A percentile compares a stretch with the other conserved stretches of the same genome.
These are phyloP conservation scores for Microtus oregoni DNA, from an alignment of 2,113 vertebrate species.

Conservation along the genomic window DNA sequence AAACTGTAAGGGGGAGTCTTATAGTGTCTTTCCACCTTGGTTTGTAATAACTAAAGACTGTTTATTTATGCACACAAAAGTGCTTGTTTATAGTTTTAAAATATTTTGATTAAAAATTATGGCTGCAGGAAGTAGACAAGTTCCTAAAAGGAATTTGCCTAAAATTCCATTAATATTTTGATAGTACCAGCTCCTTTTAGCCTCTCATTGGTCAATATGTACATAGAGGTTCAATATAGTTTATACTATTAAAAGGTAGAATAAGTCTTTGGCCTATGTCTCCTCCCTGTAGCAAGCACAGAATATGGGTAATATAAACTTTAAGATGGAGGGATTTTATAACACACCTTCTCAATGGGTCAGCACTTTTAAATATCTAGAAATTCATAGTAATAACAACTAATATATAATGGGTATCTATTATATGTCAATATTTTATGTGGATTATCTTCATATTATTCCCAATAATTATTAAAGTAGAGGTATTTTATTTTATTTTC, in stretches of 20 bases:
- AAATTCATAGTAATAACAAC: background rate
- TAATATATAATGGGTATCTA: background rate
- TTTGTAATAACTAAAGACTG: background rate
- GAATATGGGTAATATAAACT: background rate
- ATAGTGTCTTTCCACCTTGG: background rate
- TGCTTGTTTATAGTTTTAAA: background rate
- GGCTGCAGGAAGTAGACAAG: background rate
- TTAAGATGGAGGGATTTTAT: background rate
- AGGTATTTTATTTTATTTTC: background rate
- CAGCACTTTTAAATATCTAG: background rate
- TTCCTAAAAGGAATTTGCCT: background rate
- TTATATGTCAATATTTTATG: background rate
- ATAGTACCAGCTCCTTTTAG: background rate
- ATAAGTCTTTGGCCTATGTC: background rate
- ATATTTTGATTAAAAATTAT: constrained; percentile 8
- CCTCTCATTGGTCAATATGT: background rate
- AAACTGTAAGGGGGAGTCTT: background rate
- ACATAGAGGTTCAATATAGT: background rate
- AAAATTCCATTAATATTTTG: background rate
- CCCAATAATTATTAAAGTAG: background rate
- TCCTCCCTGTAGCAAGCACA: background rate
- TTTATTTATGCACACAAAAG: background rate
- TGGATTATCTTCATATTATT: background rate
- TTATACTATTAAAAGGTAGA: background rate
- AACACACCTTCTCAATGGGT: background rate